A percentile compares a stretch with the other conserved stretches of the same genome.
These are phyloP conservation scores for Tyria jacobaeae DNA, from an alignment of 2,888 invertebrate species.

Conservation along the genomic window DNA sequence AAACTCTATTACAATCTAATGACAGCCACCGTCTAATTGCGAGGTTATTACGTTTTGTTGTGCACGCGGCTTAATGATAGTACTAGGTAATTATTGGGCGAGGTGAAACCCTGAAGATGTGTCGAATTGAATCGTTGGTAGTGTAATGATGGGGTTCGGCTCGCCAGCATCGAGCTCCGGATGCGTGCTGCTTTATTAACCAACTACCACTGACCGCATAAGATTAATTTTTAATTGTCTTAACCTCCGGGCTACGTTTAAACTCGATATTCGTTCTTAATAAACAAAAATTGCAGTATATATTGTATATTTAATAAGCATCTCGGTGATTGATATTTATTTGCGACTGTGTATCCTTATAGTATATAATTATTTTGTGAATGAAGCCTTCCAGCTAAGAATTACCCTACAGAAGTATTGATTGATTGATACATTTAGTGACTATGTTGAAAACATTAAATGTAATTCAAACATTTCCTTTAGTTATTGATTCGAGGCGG, in stretches of 20 bases:
- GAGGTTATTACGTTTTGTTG: slow-evolving; percentile 85
- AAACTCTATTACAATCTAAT: slow-evolving; percentile 87
- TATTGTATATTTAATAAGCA: slow-evolving; percentile 48
- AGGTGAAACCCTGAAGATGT: slow-evolving; percentile 85
- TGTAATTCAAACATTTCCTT: not conserved
- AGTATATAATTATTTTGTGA: slow-evolving; percentile 41
- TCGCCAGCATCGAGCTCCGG: slow-evolving; percentile 45
- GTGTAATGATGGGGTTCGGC: slow-evolving; percentile 65
- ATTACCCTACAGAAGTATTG: slow-evolving; percentile 33
- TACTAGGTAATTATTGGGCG: slow-evolving; percentile 81
- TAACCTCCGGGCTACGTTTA: slow-evolving; percentile 58
- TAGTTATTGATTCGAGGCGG: not conserved
- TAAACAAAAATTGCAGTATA: slow-evolving; percentile 54
- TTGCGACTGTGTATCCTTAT: slow-evolving; percentile 45
- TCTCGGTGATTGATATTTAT: slow-evolving; percentile 48
- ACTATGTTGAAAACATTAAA: slow-evolving; percentile 21
- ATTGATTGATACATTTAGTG: slow-evolving; percentile 45
- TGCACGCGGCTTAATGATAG: slow-evolving; percentile 81
- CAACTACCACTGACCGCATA: slow-evolving; percentile 71
- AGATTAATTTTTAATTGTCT: slow-evolving; percentile 78
- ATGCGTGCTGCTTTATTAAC: slow-evolving; percentile 57
- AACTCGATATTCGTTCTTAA: slow-evolving; percentile 54
- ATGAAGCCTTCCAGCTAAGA: slow-evolving; percentile 32
- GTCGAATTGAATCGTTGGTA: slow-evolving; percentile 81
- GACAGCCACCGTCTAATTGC: slow-evolving; percentile 85